Percentiles rank a stretch among this genome's conserved stretches.
These are phyloP conservation scores for Anser brachyrhynchus DNA, from an alignment of 2,113 vertebrate species.

Conservation along the genomic window DNA sequence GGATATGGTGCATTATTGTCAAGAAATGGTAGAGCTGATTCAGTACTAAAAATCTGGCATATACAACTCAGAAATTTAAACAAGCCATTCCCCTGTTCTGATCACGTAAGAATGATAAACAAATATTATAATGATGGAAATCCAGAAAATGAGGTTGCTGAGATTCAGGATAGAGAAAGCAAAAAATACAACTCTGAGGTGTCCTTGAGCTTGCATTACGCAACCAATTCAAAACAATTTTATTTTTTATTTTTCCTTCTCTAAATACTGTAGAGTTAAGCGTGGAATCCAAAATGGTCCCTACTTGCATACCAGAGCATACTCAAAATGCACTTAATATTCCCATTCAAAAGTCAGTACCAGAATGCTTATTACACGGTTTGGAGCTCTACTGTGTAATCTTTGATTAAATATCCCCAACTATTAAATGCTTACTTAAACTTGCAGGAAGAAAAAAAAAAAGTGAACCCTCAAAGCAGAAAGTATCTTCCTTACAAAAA, in stretches of 20 bases:
- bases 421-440: neutral
- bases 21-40: neutral
- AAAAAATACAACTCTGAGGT: neutral
- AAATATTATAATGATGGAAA: neutral
- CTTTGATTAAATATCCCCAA: neutral
- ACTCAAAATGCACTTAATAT: neutral
- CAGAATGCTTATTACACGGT: neutral
- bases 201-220: neutral
- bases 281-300: neutral
- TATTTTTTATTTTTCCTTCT: neutral
- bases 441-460: fast-evolving
- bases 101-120: neutral
- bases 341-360: neutral
- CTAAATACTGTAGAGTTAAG: neutral
- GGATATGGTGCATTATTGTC: neutral
- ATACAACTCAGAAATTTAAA: neutral
- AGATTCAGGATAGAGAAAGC: neutral
- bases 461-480: neutral
- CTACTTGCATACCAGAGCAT: neutral
- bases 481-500: neutral
- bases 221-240: neutral
- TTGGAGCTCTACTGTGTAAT: neutral
- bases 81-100: neutral
- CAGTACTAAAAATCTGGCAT: neutral
- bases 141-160: neutral